Evolutionary conservation across 2,113 vertebrate species (phyloP), one percentile per base, ranked within the genome.

Genomic region (Sakesphorus luctuosus): DNA sequence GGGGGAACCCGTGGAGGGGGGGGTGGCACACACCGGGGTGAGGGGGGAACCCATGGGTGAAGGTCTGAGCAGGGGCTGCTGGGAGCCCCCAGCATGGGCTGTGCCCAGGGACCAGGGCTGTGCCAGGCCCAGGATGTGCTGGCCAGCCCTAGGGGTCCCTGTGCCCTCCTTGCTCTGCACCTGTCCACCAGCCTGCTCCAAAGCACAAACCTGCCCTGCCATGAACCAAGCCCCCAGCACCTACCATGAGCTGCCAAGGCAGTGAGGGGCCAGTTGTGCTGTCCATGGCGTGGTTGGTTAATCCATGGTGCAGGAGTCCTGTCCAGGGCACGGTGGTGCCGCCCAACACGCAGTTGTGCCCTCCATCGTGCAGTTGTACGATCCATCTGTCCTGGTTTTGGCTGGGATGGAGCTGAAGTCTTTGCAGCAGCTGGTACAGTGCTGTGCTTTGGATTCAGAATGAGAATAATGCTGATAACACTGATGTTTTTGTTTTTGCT

Each of bases 141-240:
- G 3, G 7, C 13, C 4, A 0, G 29, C 38, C 20, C 38, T 2
- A 1, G 33, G 10, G 11, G 33, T 18, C 40, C 19, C 58, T 49
- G 49, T 16, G 31, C 33, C 59, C 35, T 17, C 20, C 0, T 52
- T 5, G n/a, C 63, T 53, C n/a, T 31, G 3, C n/a, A 25, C 8
- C 43, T 43, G 9, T 35, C n/a, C 69, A 15, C 23, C 58, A 6
- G 1, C 6, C 47, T 24, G 11, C 76, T 29, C 38, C 28, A 10
- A 33, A 59, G 47, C 50, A 24, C 1, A 5, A 35, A 29, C 4
- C 9, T n/a, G 29, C 1, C 33, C 63, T n/a, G 19, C 8, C 28
- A 2, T 3, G 7, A 38, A 44, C 25, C 28, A 4, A 40, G 23
- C 9, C 75, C 80, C 4, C 33, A 17, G 43, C 16, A 15, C 20